Base-by-base conservation (phyloP, 2,888 invertebrate genomes). In the Elysia crispata region DNA sequence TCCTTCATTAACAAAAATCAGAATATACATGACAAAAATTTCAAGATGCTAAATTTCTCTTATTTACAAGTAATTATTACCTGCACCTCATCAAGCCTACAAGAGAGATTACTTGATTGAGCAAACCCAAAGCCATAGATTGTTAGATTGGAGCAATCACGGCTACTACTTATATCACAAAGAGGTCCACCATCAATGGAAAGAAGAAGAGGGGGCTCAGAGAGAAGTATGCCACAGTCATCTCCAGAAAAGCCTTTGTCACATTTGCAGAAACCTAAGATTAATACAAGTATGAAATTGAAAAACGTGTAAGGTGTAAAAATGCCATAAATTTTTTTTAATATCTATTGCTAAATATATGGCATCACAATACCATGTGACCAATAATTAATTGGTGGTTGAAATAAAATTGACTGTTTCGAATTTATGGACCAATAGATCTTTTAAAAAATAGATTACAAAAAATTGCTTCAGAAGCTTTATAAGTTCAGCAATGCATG, bases 181-280 rank as follows among this genome's bases (percentile, higher is more conserved):
- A 83, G 49, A 20, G n/a, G 0, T 3, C 73, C 76, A 33, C 75
- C 79, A 25, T 50, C 60, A 28, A 83, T 31, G 1, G 66, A 73
- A 23, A 66, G 67, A 0, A 83, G 76, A 11, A 23, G 60, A 54
- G 83, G 88, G 25, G 86, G 85, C 23, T 69, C 73, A n/a, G 54
- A 75, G 18, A 85, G 70, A 57, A 85, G 70, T 0, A 86, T 75
- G 13, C 85, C 83, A 72, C 88, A 88, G 66, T 85, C 87, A 20
- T 73, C 83, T 1, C 87, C 88, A 15, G 75, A 81, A 80, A 72
- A 85, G 25, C 85, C 84, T 18, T n/a, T 41, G 76, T 83, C 33
- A 79, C 88, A 88, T 0, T 72, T 28, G 54, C 88, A 88, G 41
- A 41, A 41, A 41, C 41, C 41, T 41, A n/a, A n/a, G n/a, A n/a